Evolutionary conservation across 2,797 vertebrate species (phyloP).

Genomic region (Parambassis ranga): DNA sequence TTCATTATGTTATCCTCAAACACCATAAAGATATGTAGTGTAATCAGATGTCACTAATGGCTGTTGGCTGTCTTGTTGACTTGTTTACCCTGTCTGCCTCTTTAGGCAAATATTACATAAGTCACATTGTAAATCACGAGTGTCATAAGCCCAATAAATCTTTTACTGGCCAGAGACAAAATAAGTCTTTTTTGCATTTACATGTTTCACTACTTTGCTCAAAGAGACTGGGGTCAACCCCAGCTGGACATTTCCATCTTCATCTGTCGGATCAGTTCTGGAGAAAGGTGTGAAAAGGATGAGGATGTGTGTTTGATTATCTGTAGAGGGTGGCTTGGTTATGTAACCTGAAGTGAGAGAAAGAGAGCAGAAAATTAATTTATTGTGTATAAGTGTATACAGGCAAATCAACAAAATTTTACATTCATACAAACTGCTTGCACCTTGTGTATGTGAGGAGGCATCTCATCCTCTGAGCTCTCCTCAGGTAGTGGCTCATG

Average conservation of each 20-base stretch:
- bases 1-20: slow-evolving; percentile 10
- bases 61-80: slow-evolving; percentile 10
- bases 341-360: slow-evolving; percentile 72
- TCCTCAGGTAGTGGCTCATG: slow-evolving; percentile 93
- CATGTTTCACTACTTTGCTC: slow-evolving; percentile 9
- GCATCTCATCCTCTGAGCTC: slow-evolving; percentile 92
- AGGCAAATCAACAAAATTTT: neutral
- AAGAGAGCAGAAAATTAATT: neutral
- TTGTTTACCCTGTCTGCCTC: slow-evolving; percentile 11
- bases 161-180: neutral
- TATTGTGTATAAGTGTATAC: neutral
- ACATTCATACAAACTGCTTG: neutral
- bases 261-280: slow-evolving; percentile 5
- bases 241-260: slow-evolving; percentile 12
- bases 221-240: neutral
- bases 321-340: slow-evolving; percentile 40
- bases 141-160: neutral
- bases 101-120: neutral
- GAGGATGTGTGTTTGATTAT: slow-evolving; percentile 7
- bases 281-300: neutral
- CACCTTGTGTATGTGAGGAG: slow-evolving; percentile 94
- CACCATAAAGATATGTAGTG: slow-evolving; percentile 13
- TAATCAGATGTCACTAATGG: slow-evolving; percentile 7
- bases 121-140: neutral
- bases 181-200: no score